Evolutionary conservation across 2,113 vertebrate genomes (phyloP).

Genomic region (Oostethus manadensis): DNA sequence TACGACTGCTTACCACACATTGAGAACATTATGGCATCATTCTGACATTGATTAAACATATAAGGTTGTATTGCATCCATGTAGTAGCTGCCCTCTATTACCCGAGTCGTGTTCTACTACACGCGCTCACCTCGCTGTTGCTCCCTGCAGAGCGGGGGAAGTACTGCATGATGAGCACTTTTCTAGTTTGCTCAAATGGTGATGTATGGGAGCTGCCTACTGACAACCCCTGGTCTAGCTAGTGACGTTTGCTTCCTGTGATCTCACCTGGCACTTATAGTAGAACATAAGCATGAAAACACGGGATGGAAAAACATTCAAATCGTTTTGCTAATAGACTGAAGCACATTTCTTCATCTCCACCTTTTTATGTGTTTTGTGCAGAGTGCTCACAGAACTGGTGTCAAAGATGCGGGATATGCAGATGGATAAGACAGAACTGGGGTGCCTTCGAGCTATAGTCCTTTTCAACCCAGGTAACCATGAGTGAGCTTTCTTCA

Average conservation of each 20-base stretch:
- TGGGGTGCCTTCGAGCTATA: constrained; percentile 94
- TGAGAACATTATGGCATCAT: too few relatives aligned
- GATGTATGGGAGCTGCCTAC: too few relatives aligned
- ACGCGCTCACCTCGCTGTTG: too few relatives aligned
- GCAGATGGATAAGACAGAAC: constrained; percentile 99
- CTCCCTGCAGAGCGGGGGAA: too few relatives aligned
- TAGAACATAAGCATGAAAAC: background rate
- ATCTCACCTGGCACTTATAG: constrained; percentile 9
- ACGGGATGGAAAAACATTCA: background rate
- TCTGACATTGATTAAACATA: too few relatives aligned
- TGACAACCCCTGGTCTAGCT: too few relatives aligned
- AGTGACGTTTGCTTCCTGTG: constrained; percentile 16
- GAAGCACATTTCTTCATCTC: constrained; percentile 12
- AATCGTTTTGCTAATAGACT: background rate
- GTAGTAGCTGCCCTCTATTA: background rate
- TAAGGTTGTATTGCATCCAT: too few relatives aligned
- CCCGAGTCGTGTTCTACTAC: too few relatives aligned
- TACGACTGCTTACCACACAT: too few relatives aligned
- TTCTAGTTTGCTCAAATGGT: too few relatives aligned
- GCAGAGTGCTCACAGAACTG: constrained; percentile 93
- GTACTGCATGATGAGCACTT: too few relatives aligned
- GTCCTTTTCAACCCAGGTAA: constrained; percentile 97
- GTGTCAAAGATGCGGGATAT: constrained; percentile 99
- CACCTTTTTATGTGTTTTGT: constrained; percentile 8
- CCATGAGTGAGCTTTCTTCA: background rate